Percentiles rank a stretch among this genome's conserved stretches.
Evolutionary conservation across 2,113 vertebrate species (phyloP).

Genomic region (Hiodon tergisus): DNA sequence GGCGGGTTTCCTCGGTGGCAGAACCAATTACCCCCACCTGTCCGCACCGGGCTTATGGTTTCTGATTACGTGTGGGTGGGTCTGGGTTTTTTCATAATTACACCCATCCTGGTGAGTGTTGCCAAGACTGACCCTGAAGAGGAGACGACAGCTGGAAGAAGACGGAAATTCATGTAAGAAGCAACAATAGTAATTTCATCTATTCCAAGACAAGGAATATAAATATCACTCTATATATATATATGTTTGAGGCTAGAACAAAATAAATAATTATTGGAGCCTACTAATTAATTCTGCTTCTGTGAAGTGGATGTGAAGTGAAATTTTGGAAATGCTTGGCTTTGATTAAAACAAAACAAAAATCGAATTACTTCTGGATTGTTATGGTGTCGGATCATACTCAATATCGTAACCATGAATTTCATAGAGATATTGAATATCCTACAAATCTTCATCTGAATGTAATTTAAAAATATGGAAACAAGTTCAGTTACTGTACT

Average conservation of each 20-base stretch:
- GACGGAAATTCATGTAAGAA: background rate
- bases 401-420: background rate
- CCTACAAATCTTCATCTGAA: background rate
- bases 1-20: background rate
- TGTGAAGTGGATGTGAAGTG: slow-evolving; percentile 31
- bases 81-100: background rate
- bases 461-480: background rate
- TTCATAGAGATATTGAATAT: slow-evolving; percentile 1
- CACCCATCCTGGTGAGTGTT: background rate
- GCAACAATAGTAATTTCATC: background rate
- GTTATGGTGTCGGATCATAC: background rate
- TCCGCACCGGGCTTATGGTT: background rate
- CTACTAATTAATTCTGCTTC: slow-evolving; percentile 24
- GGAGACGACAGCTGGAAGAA: background rate
- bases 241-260: background rate
- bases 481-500: background rate
- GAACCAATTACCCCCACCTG: background rate
- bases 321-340: background rate
- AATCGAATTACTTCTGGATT: background rate
- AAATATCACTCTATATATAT: background rate
- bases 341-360: background rate
- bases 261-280: background rate
- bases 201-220: background rate
- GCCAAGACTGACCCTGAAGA: background rate
- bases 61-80: background rate